Evolutionary conservation across 1,140 invertebrate species (phyloP), one percentile per base, ranked within the genome.

Genomic region (Oscheius sp.): DNA sequence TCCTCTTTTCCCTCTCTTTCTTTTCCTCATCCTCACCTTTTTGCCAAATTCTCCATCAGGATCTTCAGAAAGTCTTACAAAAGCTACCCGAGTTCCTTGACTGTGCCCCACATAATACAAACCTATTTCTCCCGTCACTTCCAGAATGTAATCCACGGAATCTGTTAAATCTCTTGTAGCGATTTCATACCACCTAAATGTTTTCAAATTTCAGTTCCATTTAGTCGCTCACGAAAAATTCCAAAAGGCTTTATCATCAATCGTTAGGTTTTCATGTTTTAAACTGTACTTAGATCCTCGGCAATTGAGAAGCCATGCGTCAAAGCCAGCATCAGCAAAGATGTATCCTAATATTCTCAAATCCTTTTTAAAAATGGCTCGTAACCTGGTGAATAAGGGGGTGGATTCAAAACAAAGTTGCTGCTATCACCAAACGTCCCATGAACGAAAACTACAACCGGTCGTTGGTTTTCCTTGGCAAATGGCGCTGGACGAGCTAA

Each of bases 361-460:
- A n/a, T n/a, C 10, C 10, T 10, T 10, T 10, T 10, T 10, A 10
- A n/a, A n/a, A 42, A 10, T 10, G 38, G 38, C 10, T 42, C 10
- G 38, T 42, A 10, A 42, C 38, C 38, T 42, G 38, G 38, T 42
- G 38, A 42, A 10, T 10, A 10, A 10, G 65, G 36, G 1, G 88
- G 87, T n/a, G 89, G 89, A 72, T 89, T 87, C 2, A 91, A 84
- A 13, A 93, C 86, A 88, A 89, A 93, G 80, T 91, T 90, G 0
- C 89, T 88, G 1, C 91, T 91, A 78, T 90, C 90, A 3, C 88
- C 89, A 0, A 92, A 84, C 3, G 92, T 85, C 0, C 91, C 92
- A 82, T 93, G 91, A 80, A 92, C 91, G 0, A 92, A 80, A 36
- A 79, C 78, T 1, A 80, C 74, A 28, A 77, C 75, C 1, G 77